phyloP scores from a whole-genome alignment of 2,888 invertebrate genomes.

The Eupithecia inturbata region DNA sequence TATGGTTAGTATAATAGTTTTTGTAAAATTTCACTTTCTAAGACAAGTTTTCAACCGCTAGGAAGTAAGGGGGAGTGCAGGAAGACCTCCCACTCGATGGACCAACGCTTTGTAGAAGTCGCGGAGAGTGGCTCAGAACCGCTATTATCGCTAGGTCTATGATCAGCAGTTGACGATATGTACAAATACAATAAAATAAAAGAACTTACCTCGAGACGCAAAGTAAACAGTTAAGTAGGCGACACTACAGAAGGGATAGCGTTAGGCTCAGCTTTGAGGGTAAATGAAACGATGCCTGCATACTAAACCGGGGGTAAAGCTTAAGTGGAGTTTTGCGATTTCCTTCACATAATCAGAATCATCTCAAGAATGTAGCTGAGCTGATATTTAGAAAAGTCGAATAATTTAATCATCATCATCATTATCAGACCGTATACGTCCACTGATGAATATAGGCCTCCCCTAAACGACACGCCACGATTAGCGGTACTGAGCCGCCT shows the following conservation, averaged over 20 bases:
- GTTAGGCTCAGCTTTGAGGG: slow-evolving; percentile 2
- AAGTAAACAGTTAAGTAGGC: neutral
- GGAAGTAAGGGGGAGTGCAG: neutral
- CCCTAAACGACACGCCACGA: no score
- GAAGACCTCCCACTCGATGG: neutral
- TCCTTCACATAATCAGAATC: neutral
- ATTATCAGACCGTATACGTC: no score
- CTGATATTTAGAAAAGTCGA: no score
- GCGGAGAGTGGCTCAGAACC: neutral
- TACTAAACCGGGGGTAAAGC: neutral
- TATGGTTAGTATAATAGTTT: no score
- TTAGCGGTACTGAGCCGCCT: no score
- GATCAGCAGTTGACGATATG: neutral
- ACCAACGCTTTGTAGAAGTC: neutral
- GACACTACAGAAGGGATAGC: neutral
- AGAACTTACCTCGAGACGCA: neutral
- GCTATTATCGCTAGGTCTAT: neutral
- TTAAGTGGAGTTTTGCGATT: neutral
- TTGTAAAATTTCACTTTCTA: no score
- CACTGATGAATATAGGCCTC: no score
- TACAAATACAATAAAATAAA: neutral
- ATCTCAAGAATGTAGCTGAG: neutral
- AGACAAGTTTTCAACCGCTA: no score
- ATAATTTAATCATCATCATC: no score
- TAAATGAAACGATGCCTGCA: slow-evolving; percentile 1